phyloP scores from a whole-genome alignment of 1,140 invertebrate species.

The Ericerus pela region DNA sequence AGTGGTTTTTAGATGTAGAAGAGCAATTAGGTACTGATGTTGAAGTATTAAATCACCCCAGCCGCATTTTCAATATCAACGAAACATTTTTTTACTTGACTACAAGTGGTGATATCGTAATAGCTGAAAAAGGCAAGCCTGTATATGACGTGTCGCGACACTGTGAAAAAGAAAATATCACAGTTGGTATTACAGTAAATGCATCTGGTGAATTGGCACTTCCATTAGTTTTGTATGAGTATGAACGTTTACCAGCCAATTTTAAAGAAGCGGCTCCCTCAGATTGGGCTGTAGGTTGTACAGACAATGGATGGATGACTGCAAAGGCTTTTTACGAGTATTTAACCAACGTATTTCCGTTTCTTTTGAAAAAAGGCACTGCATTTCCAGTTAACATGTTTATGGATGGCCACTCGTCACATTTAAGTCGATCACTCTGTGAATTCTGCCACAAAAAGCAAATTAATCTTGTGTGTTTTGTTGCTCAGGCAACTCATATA shows the following conservation, averaged over 20 bases:
- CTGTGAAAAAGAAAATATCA: neutral
- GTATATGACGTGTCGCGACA: slow-evolving; percentile 23
- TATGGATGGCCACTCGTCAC: too few relatives aligned
- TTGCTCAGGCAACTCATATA: too few relatives aligned
- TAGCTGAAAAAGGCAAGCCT: slow-evolving; percentile 29
- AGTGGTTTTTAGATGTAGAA: neutral
- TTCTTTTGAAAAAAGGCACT: too few relatives aligned
- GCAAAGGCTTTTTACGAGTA: slow-evolving; percentile 30
- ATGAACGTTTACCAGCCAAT: slow-evolving; percentile 25
- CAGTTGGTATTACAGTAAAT: slow-evolving; percentile 22
- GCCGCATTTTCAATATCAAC: slow-evolving; percentile 30
- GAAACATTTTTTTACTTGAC: slow-evolving; percentile 28
- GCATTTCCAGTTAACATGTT: too few relatives aligned
- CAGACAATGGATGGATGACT: slow-evolving; percentile 32
- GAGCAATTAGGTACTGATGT: slow-evolving; percentile 19
- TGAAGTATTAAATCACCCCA: slow-evolving; percentile 24
- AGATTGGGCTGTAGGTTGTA: slow-evolving; percentile 27
- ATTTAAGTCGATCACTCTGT: too few relatives aligned
- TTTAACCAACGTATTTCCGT: slow-evolving; percentile 29
- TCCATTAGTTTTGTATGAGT: slow-evolving; percentile 28
- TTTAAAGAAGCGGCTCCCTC: slow-evolving; percentile 20
- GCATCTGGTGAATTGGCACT: slow-evolving; percentile 28
- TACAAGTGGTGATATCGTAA: slow-evolving; percentile 25
- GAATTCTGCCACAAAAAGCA: too few relatives aligned
- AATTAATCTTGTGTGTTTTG: too few relatives aligned